Evolutionary conservation across 1,140 invertebrate genomes (phyloP), one percentile per base, ranked within the genome.

Genomic region (Drosophila azteca): DNA sequence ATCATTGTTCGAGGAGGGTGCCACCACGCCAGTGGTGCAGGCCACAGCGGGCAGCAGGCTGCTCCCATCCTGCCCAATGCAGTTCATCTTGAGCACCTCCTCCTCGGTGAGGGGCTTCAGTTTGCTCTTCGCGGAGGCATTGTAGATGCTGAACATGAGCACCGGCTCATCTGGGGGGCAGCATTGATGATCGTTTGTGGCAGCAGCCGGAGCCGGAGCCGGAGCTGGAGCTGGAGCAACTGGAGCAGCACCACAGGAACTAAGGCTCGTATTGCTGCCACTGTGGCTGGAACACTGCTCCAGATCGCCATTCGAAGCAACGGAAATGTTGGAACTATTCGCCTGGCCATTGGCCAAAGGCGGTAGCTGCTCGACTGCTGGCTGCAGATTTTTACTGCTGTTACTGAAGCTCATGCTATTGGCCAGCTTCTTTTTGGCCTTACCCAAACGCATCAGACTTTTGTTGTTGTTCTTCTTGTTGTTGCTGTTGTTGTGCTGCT

Each of bases 41-140:
- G 60, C 72, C n/a, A 66, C 61, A 4, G 60, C 82, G 0, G 81
- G 81, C 13, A 69, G 61, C 20, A 73, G 67, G 79, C 57, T 64
- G 53, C 60, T 73, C 6, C 59, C 51, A 45, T 81, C 90, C 57
- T 83, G 83, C 0, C 91, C 89, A 22, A 92, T 92, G 54, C 83
- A 87, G 62, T 92, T 92, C 91, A 92, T 92, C 64, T 92, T 92
- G 2, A 92, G 35, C 3, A 92, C 75, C 53, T 92, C 91, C 67
- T 92, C 90, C 50, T 92, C 91, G 0, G 91, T 91, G 2, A 92
- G 43, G 0, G 90, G 89, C 20, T 90, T 90, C 22, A 92, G 52
- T 49, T 92, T 92, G 45, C 72, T 87, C 24, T 83, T 88, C 4
- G 83, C 84, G 1, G 77, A 89, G 6, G 74, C 75, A 53, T 84